Evolutionary conservation across 2,113 vertebrate genomes (phyloP).

Genomic region (Xiphorhynchus elegans): DNA sequence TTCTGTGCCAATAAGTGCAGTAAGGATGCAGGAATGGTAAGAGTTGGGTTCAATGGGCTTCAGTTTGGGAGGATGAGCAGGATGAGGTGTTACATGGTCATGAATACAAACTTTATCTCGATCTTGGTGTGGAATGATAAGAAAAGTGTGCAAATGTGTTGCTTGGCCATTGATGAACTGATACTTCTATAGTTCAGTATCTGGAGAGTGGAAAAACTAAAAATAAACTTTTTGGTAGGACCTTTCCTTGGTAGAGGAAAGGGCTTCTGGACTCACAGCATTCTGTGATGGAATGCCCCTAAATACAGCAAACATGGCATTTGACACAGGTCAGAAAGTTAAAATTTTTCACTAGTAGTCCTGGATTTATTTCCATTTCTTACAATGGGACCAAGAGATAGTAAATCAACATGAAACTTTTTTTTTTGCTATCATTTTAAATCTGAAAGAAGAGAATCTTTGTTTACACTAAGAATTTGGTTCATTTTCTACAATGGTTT

Average conservation of each 20-base stretch:
- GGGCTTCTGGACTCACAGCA: rapidly evolving
- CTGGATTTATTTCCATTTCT: neutral
- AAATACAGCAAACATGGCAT: neutral
- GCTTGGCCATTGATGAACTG: neutral
- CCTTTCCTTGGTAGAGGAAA: neutral
- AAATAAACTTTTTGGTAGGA: neutral
- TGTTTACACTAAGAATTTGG: neutral
- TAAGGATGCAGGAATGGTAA: neutral
- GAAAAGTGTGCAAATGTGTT: neutral
- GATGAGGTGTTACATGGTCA: neutral
- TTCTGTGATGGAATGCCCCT: neutral
- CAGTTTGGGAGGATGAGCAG: neutral
- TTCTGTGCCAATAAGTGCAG: neutral
- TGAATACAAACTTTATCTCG: neutral
- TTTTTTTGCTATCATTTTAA: neutral
- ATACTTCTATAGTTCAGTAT: neutral
- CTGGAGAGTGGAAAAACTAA: neutral
- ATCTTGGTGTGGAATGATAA: neutral
- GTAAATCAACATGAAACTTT: neutral
- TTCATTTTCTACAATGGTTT: neutral
- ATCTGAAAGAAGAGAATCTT: neutral
- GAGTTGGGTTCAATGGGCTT: neutral
- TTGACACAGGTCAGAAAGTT: neutral
- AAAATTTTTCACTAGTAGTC: neutral
- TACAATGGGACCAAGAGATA: neutral